These are phyloP conservation scores for Cebidichthys violaceus DNA, from an alignment of 2,113 vertebrate genomes.

Conservation along the genomic window DNA sequence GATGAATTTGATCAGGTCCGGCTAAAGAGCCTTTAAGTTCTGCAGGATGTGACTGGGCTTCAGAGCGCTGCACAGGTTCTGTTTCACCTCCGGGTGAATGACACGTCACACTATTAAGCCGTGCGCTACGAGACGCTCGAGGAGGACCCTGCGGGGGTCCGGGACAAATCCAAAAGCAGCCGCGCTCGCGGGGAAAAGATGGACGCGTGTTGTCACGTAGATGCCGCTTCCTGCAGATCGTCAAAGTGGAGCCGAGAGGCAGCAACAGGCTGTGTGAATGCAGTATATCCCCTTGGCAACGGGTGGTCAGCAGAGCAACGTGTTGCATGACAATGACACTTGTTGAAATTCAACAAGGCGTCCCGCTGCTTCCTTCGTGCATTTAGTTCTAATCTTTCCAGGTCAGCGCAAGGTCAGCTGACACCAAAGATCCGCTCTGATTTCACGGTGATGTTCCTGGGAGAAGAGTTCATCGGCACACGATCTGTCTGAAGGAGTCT, in stretches of 20 bases:
- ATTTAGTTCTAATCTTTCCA: conserved; percentile 5
- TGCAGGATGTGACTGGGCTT: conserved; percentile 22
- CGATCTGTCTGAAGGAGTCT: too few relatives aligned
- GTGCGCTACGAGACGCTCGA: not conserved
- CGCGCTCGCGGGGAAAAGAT: not conserved
- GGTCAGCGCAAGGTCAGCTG: conserved; percentile 8
- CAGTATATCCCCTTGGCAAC: conserved; percentile 55
- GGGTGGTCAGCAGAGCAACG: conserved; percentile 41
- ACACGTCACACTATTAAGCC: conserved; percentile 3
- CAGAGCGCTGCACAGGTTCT: not conserved
- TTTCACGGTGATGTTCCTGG: too few relatives aligned
- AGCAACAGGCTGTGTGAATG: conserved; percentile 18
- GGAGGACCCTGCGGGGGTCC: not conserved
- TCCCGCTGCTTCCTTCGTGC: not conserved
- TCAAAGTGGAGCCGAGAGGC: conserved; percentile 25
- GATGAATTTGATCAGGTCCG: not conserved
- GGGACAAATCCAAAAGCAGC: not conserved
- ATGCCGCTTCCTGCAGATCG: conserved; percentile 10
- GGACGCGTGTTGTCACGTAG: not conserved
- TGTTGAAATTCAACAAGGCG: conserved; percentile 14
- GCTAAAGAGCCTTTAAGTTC: not conserved
- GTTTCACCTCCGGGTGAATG: conserved; percentile 41
- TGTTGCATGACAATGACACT: conserved; percentile 57
- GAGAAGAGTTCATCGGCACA: not conserved
- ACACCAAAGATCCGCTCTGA: not conserved